phyloP scores from a whole-genome alignment of 1,140 invertebrate genomes.

The Idris sp. region DNA sequence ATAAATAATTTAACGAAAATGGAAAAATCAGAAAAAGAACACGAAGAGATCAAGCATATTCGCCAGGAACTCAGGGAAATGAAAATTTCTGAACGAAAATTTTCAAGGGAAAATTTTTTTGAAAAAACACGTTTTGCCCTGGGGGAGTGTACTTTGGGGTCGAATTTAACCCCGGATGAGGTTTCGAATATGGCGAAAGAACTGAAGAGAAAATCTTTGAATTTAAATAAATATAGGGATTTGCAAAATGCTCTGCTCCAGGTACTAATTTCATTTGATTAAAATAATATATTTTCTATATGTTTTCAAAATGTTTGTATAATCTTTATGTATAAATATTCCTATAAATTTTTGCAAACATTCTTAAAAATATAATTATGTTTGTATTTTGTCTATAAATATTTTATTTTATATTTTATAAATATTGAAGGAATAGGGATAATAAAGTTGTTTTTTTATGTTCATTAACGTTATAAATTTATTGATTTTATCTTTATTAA shows the following conservation, averaged over 20 bases:
- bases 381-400: constrained; percentile 7
- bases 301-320: too few relatives aligned
- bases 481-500: too few relatives aligned
- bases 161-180: constrained; percentile 50
- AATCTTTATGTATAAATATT: too few relatives aligned
- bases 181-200: constrained; percentile 55
- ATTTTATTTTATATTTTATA: constrained; percentile 28
- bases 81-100: constrained; percentile 59
- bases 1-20: too few relatives aligned
- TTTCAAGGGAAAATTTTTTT: constrained; percentile 11
- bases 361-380: constrained; percentile 1
- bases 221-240: constrained; percentile 63
- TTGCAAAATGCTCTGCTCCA: constrained; percentile 72
- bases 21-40: constrained; percentile 5
- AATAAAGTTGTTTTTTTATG: too few relatives aligned
- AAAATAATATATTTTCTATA: too few relatives aligned
- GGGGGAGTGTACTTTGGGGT: constrained; percentile 52
- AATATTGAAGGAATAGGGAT: too few relatives aligned
- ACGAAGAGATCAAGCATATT: constrained; percentile 35
- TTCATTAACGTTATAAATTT: too few relatives aligned
- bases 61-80: constrained; percentile 48
- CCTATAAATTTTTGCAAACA: constrained; percentile 15
- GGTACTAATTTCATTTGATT: constrained; percentile 46
- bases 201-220: constrained; percentile 67
- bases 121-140: constrained; percentile 56